Evolutionary conservation across 2,888 invertebrate species (phyloP), one percentile per base, ranked within the genome.

Genomic region (Frankliniella intonsa): DNA sequence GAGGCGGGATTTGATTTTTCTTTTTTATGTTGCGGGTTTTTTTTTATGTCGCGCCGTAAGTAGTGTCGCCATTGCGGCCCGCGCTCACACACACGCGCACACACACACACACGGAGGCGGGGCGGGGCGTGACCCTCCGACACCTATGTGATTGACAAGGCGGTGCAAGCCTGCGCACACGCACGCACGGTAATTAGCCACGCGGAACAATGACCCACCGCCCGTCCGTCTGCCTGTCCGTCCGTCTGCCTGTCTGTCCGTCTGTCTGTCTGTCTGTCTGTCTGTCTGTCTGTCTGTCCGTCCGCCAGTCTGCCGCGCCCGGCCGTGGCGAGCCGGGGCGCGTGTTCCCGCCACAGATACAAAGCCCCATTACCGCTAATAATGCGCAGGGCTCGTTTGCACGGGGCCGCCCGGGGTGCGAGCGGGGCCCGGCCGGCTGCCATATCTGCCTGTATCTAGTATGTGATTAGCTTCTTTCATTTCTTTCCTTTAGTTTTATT

Each of bases 331-430:
- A 14, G 55, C 62, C 62, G 62, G n/a, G 22, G 69, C 69, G 69
- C 69, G 62, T 62, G 62, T 12, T 25, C 55, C 17, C 25, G 69
- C 11, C 25, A 38, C 22, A 76, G 69, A 76, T 76, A 76, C 69
- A 76, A 76, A 76, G 69, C 69, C 69, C 69, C 25, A 76, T 76
- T 76, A 76, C 69, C 69, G 69, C 69, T 76, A 76, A 76, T 76
- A 76, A 76, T 76, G 22, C 25, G 69, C 11, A 25, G 22, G 69
- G 25, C 69, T 76, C 69, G 69, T 76, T 76, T 76, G 69, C 69
- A 19, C 17, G 17, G 14, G 17, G 14, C 55, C 17, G 14, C 55
- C 55, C 14, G 55, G 14, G 14, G 55, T 12, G 55, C 55, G 55
- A 55, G 55, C 5, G 55, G 19, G 14, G 38, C 38, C 38, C 14